Percentiles rank a stretch among this genome's conserved stretches.
phyloP scores from a whole-genome alignment of 2,888 invertebrate genomes.

The Eupithecia abbreviata region DNA sequence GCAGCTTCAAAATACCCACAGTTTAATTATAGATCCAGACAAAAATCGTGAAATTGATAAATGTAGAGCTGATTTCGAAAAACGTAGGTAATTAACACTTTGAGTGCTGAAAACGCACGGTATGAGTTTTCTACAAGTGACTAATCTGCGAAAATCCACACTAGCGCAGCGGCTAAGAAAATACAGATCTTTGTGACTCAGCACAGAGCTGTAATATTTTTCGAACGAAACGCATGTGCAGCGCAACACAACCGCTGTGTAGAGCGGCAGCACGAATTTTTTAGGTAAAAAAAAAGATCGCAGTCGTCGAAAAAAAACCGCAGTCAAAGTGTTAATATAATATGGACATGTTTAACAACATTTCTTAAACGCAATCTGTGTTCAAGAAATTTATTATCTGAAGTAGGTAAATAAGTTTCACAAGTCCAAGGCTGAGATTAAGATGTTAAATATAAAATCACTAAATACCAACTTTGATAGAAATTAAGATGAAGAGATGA shows the following conservation, averaged over 20 bases:
- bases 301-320: too few species aligned
- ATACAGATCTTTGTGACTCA: too few species aligned
- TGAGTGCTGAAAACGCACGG: too few species aligned
- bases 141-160: too few species aligned
- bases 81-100: neutral
- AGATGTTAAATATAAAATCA: neutral
- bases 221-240: too few species aligned
- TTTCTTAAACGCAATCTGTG: neutral
- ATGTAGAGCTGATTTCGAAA: neutral
- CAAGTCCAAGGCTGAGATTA: neutral
- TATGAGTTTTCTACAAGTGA: too few species aligned
- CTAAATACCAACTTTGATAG: conserved; percentile 8
- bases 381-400: neutral
- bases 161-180: too few species aligned
- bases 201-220: too few species aligned
- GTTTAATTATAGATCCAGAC: neutral
- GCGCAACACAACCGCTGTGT: too few species aligned
- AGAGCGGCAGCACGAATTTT: too few species aligned
- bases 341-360: neutral
- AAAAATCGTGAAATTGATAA: neutral
- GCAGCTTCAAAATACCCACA: neutral
- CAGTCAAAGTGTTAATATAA: too few species aligned
- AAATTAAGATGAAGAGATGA: conserved; percentile 11
- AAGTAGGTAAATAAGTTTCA: neutral
- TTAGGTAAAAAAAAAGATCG: too few species aligned